Percentiles rank a stretch among this genome's conserved stretches.
Evolutionary conservation across 2,113 vertebrate genomes (phyloP).

Genomic region (Heteronetta atricapilla): DNA sequence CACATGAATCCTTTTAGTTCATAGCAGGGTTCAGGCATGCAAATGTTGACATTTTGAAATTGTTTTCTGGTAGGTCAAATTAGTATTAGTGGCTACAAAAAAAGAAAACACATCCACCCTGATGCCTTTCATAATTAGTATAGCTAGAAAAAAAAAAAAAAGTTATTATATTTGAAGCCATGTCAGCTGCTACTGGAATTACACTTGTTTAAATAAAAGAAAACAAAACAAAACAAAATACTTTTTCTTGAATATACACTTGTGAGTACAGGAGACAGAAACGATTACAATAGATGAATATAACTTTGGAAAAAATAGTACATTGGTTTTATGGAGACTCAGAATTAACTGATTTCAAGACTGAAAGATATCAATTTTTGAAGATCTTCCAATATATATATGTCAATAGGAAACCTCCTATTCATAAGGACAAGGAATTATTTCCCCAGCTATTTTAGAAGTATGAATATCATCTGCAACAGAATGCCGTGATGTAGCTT

Average conservation of each 20-base stretch:
- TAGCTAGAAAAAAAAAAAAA: too few species aligned
- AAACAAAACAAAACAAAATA: neutral
- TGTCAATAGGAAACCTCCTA: neutral
- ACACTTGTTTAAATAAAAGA: neutral
- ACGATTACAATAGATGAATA: neutral
- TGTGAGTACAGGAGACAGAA: neutral
- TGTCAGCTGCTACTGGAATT: constrained; percentile 30
- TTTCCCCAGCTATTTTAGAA: neutral
- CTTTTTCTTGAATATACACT: neutral
- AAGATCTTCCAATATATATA: neutral
- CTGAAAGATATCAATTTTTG: neutral
- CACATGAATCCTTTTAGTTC: constrained; percentile 42
- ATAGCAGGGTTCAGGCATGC: constrained; percentile 50
- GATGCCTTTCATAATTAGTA: constrained; percentile 28
- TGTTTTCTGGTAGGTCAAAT: constrained; percentile 64
- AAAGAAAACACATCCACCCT: constrained; percentile 29
- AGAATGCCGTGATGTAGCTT: neutral
- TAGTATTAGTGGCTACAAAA: constrained; percentile 49
- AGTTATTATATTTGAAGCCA: neutral
- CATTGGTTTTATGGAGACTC: neutral
- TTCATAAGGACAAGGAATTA: neutral
- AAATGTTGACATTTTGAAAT: constrained; percentile 69
- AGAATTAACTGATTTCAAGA: neutral
- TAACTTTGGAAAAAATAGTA: neutral
- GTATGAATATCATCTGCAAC: neutral